phyloP scores from a whole-genome alignment of 2,113 vertebrate species.

The Cyanoderma ruficeps region DNA sequence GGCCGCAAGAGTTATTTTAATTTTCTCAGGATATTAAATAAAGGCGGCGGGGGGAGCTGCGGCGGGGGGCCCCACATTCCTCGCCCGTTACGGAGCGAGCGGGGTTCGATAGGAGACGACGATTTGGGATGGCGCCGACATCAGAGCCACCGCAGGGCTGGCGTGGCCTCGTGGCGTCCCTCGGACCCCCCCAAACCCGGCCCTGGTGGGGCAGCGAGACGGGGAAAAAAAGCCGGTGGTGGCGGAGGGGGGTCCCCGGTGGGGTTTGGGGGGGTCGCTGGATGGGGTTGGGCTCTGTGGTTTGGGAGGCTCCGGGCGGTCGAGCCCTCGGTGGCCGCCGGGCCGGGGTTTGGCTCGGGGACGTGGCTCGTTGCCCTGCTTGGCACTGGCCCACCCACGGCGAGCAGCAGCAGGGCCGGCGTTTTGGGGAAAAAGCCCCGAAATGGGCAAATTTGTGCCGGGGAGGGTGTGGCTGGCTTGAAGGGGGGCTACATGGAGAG shows the following conservation, averaged over 20 bases:
- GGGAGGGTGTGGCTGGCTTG: too few relatives aligned
- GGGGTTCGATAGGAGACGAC: slow-evolving; percentile 71
- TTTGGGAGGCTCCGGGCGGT: slow-evolving; percentile 29
- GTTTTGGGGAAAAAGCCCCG: neutral
- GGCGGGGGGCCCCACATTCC: slow-evolving; percentile 49
- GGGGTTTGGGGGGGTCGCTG: neutral
- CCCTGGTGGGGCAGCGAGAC: neutral
- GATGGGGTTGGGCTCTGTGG: neutral
- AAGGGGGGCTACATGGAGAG: neutral
- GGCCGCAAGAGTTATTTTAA: slow-evolving; percentile 85
- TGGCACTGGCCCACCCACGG: slow-evolving; percentile 25
- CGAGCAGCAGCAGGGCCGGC: neutral
- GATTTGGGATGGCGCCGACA: slow-evolving; percentile 83
- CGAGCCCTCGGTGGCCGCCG: neutral
- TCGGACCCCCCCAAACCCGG: neutral
- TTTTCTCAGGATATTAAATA: slow-evolving; percentile 89
- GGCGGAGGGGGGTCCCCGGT: neutral
- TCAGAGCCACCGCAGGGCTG: slow-evolving; percentile 89
- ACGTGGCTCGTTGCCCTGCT: neutral
- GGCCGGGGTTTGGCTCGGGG: neutral
- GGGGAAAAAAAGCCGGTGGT: neutral
- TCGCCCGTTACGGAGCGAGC: slow-evolving; percentile 66
- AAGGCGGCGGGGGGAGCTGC: slow-evolving; percentile 77
- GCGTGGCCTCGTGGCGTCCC: slow-evolving; percentile 68
- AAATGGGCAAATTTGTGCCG: neutral